Conservation (phyloP, 2,888 invertebrate genomes). For the Nemotelus nigrinus region DNA sequence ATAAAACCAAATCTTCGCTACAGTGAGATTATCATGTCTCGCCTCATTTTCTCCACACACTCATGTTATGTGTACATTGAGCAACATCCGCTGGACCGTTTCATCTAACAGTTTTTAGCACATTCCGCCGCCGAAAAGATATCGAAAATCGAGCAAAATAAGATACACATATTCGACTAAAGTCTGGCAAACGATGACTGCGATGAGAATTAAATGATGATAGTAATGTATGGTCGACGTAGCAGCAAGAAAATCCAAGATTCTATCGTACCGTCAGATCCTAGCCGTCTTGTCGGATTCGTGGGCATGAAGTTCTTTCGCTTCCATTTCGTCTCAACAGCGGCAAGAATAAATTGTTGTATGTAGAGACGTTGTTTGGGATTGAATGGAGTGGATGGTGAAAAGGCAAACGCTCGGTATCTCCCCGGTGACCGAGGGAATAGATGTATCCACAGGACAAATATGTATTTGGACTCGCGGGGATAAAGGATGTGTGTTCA, state of each 20-base stretch:
- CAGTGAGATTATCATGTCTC: not conserved
- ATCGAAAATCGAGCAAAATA: not conserved
- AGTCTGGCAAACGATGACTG: too few species aligned
- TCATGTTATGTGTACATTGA: too few species aligned
- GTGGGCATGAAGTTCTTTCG: slow-evolving; percentile 2
- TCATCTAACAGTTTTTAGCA: too few species aligned
- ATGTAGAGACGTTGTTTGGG: not conserved
- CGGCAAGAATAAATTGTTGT: not conserved
- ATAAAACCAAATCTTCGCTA: slow-evolving; percentile 4
- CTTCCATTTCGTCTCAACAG: not conserved
- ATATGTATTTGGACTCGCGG: too few species aligned
- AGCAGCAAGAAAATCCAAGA: slow-evolving; percentile 1
- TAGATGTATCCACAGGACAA: too few species aligned
- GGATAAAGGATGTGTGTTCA: too few species aligned
- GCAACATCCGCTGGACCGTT: not conserved
- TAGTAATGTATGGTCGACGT: not conserved
- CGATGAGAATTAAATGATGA: slow-evolving; percentile 3
- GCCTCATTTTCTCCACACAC: not conserved
- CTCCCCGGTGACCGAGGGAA: not conserved
- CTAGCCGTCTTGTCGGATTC: slow-evolving; percentile 8
- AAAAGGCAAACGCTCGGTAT: not conserved
- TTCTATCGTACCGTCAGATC: slow-evolving; percentile 10
- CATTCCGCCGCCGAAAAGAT: not conserved
- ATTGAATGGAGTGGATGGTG: not conserved
- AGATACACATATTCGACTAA: not conserved